Conservation (phyloP, 2,888 invertebrate species). For the Falcaria lacertinaria region DNA sequence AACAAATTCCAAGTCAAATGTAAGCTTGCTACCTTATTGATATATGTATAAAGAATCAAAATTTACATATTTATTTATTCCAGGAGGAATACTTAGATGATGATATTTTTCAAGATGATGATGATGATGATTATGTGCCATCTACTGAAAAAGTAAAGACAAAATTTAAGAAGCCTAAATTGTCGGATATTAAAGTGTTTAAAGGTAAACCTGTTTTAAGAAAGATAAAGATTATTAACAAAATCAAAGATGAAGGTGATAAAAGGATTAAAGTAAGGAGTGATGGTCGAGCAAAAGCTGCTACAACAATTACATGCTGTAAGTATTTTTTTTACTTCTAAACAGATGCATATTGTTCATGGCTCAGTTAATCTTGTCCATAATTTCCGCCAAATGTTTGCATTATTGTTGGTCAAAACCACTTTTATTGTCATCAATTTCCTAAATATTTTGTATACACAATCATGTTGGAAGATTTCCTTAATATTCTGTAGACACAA, state of each 20-base stretch:
- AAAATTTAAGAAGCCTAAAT: conserved; percentile 65
- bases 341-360: too few species aligned
- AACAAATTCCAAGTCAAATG: too few species aligned
- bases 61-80: conserved; percentile 17
- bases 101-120: conserved; percentile 61
- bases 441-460: too few species aligned
- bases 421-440: too few species aligned
- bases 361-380: too few species aligned
- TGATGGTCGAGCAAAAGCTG: conserved; percentile 38
- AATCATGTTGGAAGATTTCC: too few species aligned
- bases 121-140: conserved; percentile 66
- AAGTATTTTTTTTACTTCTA: conserved; percentile 42
- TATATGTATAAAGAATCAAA: neutral
- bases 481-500: too few species aligned
- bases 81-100: conserved; percentile 63
- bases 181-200: conserved; percentile 63
- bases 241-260: conserved; percentile 44
- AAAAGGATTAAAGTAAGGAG: conserved; percentile 22
- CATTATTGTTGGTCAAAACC: too few species aligned
- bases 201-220: conserved; percentile 59
- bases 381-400: too few species aligned
- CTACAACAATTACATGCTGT: conserved; percentile 72
- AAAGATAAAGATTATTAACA: conserved; percentile 59
- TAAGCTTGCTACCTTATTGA: too few species aligned
- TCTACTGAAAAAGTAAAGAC: conserved; percentile 49